Conservation (phyloP, 2,797 vertebrate genomes). For the Lerista edwardsae region DNA sequence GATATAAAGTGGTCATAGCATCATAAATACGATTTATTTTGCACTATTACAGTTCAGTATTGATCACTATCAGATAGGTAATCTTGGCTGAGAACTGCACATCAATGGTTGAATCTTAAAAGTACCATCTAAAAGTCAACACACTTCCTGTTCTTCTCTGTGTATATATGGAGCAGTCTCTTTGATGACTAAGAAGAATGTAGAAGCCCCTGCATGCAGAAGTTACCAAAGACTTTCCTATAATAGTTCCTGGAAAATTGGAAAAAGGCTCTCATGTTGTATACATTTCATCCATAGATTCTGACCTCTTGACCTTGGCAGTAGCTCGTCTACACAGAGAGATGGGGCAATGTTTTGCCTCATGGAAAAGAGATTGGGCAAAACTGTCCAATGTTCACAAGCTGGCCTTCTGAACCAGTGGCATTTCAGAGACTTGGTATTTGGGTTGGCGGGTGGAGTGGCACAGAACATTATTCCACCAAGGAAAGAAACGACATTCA, state of each 20-base stretch:
- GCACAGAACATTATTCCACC: constrained; percentile 43
- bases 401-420: constrained; percentile 28
- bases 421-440: constrained; percentile 53
- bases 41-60: not conserved
- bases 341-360: constrained; percentile 61
- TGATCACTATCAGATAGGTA: not conserved
- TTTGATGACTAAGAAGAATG: not conserved
- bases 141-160: not conserved
- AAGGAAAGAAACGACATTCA: constrained; percentile 41
- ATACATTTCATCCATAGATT: constrained; percentile 62
- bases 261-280: constrained; percentile 57
- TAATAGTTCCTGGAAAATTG: constrained; percentile 61
- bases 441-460: constrained; percentile 61
- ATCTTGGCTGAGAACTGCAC: not conserved
- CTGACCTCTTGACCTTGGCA: constrained; percentile 54
- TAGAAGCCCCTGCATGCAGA: not conserved
- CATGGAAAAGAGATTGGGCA: constrained; percentile 65
- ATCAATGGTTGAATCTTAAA: not conserved
- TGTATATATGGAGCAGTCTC: not conserved
- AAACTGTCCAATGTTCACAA: constrained; percentile 49
- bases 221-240: constrained; percentile 58
- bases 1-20: not conserved
- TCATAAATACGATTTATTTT: not conserved
- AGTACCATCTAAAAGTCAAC: not conserved
- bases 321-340: constrained; percentile 45